phyloP scores from a whole-genome alignment of 2,113 vertebrate species.

The Harpagus bidentatus region DNA sequence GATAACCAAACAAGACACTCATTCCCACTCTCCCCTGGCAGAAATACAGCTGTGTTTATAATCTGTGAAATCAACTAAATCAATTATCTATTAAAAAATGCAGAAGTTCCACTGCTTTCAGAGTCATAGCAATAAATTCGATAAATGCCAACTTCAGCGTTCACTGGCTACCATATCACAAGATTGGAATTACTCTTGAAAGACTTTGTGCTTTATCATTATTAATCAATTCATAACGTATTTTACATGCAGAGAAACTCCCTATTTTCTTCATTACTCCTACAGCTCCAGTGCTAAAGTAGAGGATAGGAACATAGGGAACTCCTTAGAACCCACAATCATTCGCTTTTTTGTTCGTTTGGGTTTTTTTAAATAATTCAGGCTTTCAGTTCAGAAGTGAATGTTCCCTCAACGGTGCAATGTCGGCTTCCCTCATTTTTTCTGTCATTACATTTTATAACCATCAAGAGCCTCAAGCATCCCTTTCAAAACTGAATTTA shows the following conservation, averaged over 20 bases:
- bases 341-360: neutral
- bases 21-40: neutral
- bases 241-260: neutral
- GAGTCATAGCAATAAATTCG: neutral
- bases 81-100: neutral
- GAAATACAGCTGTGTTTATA: neutral
- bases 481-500: neutral
- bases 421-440: neutral
- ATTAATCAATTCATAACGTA: neutral
- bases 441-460: neutral
- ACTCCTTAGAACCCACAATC: neutral
- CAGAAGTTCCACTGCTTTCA: neutral
- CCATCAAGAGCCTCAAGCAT: neutral
- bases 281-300: neutral
- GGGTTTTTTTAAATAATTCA: neutral
- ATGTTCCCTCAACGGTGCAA: neutral
- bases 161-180: neutral
- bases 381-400: neutral
- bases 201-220: neutral
- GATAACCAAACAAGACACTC: neutral
- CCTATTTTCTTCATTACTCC: neutral
- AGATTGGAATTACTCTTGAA: neutral
- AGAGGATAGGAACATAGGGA: neutral
- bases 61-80: neutral
- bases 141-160: neutral